Conservation (phyloP, 2,797 vertebrate species). For the Galago senegalensis region DNA sequence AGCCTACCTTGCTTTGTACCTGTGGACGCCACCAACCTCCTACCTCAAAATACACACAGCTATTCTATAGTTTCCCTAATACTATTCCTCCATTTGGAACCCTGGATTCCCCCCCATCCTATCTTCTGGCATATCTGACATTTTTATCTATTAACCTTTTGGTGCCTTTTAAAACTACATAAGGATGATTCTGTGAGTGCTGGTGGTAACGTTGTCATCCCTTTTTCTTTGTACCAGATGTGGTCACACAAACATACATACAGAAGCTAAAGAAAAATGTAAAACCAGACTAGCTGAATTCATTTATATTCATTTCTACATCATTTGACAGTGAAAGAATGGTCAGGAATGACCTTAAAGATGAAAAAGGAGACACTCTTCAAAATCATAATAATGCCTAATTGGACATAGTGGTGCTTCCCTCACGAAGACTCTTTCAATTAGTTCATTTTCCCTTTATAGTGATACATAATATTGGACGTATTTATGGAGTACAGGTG, state of each 20-base stretch:
- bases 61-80: neutral
- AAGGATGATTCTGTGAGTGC: neutral
- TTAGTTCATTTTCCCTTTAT: neutral
- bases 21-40: neutral
- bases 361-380: neutral
- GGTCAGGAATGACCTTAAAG: neutral
- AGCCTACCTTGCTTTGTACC: neutral
- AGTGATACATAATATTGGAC: neutral
- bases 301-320: neutral
- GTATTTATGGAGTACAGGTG: neutral
- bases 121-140: neutral
- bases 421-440: neutral
- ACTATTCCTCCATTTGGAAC: neutral
- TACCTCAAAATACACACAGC: slow-evolving; percentile 6
- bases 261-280: neutral
- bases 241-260: neutral
- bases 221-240: neutral
- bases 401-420: neutral
- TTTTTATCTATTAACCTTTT: neutral
- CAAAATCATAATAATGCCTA: neutral
- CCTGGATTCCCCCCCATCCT: neutral
- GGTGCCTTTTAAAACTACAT: neutral
- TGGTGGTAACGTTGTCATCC: neutral
- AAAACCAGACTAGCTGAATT: neutral
- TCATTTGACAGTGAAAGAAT: neutral